Evolutionary conservation across 2,797 vertebrate genomes (phyloP), one percentile per base, ranked within the genome.

Genomic region (Etheostoma perlongum): DNA sequence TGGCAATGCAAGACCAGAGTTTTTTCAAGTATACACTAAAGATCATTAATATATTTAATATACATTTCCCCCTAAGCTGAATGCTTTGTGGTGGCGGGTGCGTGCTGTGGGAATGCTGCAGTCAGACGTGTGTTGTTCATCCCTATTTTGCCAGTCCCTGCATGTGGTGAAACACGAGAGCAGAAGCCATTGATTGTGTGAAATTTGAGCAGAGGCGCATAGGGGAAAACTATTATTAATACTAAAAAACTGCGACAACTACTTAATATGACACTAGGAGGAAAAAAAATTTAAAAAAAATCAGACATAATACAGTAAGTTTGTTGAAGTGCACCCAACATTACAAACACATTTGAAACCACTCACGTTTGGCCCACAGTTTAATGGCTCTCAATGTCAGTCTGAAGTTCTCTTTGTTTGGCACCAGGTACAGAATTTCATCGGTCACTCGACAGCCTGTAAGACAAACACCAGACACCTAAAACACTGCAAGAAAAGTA

Each of bases 361-460:
- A 96, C 98, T 96, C 94, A 99, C 98, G 95, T 93, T 99, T 99
- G 58, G 98, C 98, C 98, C 98, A 99, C 55, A 99, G 95, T 92
- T 99, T 99, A 82, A 99, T 95, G 19, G 97, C 98, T 92, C 97
- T 95, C 58, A 99, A 89, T 0, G 98, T 97, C 55, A 99, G 94
- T 65, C 97, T 96, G 91, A 99, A 99, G 90, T 98, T 99, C 82
- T 99, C 98, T 92, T 97, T 97, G 87, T 99, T 97, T 93, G 98
- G 98, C 90, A 99, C 98, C 84, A 99, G 92, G 86, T 97, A 96
- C 64, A 99, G 92, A 85, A 99, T 99, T 94, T 99, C 98, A 94
- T 99, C 98, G 11, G 98, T 99, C 79, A 99, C 98, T 90, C 98
- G 96, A 92, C 97, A 99, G 76, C 98, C 98, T 99, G 91, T 1